Evolutionary conservation across 1,140 invertebrate genomes (phyloP), one percentile per base, ranked within the genome.

Genomic region (Macrobrachium rosenbergii): DNA sequence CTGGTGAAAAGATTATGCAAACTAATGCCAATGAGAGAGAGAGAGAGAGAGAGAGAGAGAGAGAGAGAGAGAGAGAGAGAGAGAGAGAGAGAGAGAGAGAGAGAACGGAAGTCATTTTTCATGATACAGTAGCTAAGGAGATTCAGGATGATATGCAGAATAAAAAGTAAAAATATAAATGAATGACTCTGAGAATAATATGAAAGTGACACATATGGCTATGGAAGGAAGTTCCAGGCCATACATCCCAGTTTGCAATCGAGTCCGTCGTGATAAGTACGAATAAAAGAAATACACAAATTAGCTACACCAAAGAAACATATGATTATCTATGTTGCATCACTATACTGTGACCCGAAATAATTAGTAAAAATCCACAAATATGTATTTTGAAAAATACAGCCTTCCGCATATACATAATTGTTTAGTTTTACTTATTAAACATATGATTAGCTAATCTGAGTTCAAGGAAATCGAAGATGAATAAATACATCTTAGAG

Each of bases 41-140:
- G 59, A 21, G 52, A 52, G 52, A 52, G 52, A 81, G 28, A 81
- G 28, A 81, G 62, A 62, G 59, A 37, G n/a, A 81, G 67, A 72
- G 16, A 72, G 23, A 72, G 23, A 72, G 69, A 72, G 69, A 72
- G 21, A 28, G 69, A 72, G 69, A 72, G 69, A 72, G 21, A 28
- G 69, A 72, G 69, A 72, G 64, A 67, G 64, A 67, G 64, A 67
- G 64, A 67, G 17, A n/a, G n/a, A n/a, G n/a, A n/a, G n/a, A n/a
- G n/a, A n/a, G n/a, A n/a, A 37, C 28, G 28, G 28, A 37, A 37
- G 28, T 3, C 28, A 37, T 37, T 37, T 37, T 37, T 3, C 28
- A 67, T n/a, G 8, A 23, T 6, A 23, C 17, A 23, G 8, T 8
- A 14, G 64, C 0, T n/a, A 67, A 28, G 23, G 64, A 17, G 11